Base-by-base conservation (phyloP, 2,113 vertebrate species). In the Cavia porcellus region DNA sequence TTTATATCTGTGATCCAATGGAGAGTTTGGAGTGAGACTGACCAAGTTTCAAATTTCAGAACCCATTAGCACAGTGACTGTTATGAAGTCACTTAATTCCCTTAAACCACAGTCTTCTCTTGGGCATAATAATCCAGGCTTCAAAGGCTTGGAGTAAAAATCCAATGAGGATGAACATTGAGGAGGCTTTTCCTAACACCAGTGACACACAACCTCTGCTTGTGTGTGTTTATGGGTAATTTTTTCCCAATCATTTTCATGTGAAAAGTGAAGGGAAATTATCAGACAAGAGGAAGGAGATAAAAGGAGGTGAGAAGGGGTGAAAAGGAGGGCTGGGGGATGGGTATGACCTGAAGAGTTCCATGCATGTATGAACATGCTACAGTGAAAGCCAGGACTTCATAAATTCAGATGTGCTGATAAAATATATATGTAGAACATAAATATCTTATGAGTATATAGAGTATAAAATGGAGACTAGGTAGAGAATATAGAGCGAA, bases 81-180 rank as follows among this genome's bases (percentile, higher is more conserved):
- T 70, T 89, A 59, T 70, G n/a, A 94, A 59, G 45, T 57, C 74
- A 52, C 62, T 96, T 83, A 75, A 93, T 91, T 93, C 91, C 28
- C 25, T 30, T 86, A 88, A 89, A 38, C 55, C 59, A 64, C 80
- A 79, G 50, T 94, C 95, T 96, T 90, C 62, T 97, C 50, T 17
- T 74, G 30, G 62, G 35, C 11, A 17, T 72, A 79, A 79, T 79
- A 45, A 82, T 50, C 28, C 9, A 24, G 28, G 17, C 47, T 91
- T 92, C 38, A 52, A 77, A 89, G 55, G 28, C 10, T 86, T 90
- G 24, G 25, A 25, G 30, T 32, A 38, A 79, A 84, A 82, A 86
- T 68, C 57, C 82, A 90, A 85, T 86, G 24, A 89, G 32, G 68
- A 87, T 90, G 81, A 47, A 52, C 75, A 17, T 47, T 3, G 25